Base-by-base conservation (phyloP, 2,113 vertebrate genomes). In the Cyprinodon brontotheroides region DNA sequence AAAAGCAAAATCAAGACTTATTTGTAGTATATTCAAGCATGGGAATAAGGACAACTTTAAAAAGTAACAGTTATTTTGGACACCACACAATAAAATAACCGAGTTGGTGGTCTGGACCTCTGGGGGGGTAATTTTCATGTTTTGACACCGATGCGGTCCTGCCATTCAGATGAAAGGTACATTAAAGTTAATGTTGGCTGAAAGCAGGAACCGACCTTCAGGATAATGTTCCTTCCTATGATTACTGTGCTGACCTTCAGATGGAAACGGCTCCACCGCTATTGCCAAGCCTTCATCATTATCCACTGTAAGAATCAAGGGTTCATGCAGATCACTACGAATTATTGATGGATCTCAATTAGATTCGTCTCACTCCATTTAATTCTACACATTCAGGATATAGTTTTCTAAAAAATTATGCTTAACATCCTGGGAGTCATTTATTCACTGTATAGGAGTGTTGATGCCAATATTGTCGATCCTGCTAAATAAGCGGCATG, bases 331-430 rank as follows among this genome's bases (percentile, higher is more conserved):
- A 89, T 86, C 86, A 82, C 78, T 80, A 47, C 86, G 75, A 87
- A 85, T 85, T 89, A 87, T 86, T 87, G 87, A 91, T 89, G 83
- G 78, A 84, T 80, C 75, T 86, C 88, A 83, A 84, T 89, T 88
- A 88, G 65, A 87, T 85, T 70, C 0, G 87, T 81, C 86, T 85
- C 87, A 76, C 79, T 82, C 79, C 80, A 87, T 90, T 88, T 90
- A 81, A 87, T 81, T 74, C 68, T 74, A 82, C 74, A 89, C 77
- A 82, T 85, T 78, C 67, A 72, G 40, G 78, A 84, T 72, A 81
- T 57, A 71, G 72, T 87, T 90, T 80, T 80, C 70, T 80, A 81
- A 77, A 29, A 86, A 84, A 81, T 57, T 45, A 85, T 70, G 66
- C 41, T 65, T 66, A 87, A 83, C 81, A 77, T 72, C 86, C 62